These are phyloP conservation scores for Ciconia maguari DNA, from an alignment of 2,113 vertebrate species.

Conservation along the genomic window DNA sequence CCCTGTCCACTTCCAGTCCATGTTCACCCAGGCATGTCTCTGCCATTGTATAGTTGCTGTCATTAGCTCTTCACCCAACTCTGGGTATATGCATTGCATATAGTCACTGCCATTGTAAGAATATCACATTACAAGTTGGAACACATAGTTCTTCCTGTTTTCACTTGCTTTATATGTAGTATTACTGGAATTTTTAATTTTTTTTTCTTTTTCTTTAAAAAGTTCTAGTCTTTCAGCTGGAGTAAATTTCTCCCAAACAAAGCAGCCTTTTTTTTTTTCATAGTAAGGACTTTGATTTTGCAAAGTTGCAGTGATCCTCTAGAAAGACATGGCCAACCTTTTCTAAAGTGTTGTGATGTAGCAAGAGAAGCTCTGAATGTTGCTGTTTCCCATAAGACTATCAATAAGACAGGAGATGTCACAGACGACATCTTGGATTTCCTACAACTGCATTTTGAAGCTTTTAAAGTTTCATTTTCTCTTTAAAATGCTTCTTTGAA, in stretches of 20 bases:
- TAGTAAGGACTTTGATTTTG: not conserved
- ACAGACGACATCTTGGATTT: conserved; percentile 37
- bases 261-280: not conserved
- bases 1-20: not conserved
- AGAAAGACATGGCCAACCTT: not conserved
- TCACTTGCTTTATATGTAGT: not conserved
- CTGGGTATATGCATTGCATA: not conserved
- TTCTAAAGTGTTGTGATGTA: not conserved
- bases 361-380: not conserved
- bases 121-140: not conserved
- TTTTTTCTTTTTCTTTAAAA: not conserved
- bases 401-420: conserved; percentile 22
- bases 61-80: not conserved
- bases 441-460: conserved; percentile 44
- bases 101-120: not conserved
- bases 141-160: not conserved
- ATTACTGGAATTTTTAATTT: rapidly evolving
- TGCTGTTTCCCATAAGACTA: conserved; percentile 5
- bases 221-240: not conserved
- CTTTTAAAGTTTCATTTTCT: conserved; percentile 61
- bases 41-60: not conserved
- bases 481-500: conserved; percentile 57
- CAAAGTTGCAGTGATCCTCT: not conserved
- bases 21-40: not conserved
- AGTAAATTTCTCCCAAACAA: not conserved